phyloP scores from a whole-genome alignment of 2,113 vertebrate species.

The Albula goreensis region DNA sequence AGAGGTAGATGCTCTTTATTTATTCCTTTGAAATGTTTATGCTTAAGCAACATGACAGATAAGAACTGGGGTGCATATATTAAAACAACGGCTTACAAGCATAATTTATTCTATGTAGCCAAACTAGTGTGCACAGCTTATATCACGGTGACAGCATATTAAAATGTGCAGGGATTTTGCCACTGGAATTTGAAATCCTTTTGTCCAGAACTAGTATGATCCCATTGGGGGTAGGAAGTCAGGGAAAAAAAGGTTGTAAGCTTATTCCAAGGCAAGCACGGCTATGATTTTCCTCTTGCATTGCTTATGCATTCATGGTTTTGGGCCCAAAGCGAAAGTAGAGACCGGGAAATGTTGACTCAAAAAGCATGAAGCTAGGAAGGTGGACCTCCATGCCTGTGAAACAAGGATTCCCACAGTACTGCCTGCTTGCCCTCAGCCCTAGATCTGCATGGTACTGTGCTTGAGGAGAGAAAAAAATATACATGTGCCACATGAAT shows the following conservation, averaged over 20 bases:
- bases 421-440: constrained; percentile 38
- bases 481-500: constrained; percentile 38
- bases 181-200: neutral
- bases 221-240: no score
- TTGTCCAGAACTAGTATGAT: neutral
- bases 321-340: constrained; percentile 38
- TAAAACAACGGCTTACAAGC: no score
- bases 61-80: no score
- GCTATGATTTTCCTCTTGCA: neutral
- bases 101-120: no score
- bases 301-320: constrained; percentile 34
- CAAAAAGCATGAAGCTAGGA: constrained; percentile 40
- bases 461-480: constrained; percentile 39
- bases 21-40: no score
- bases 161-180: constrained; percentile 24
- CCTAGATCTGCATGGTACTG: constrained; percentile 45
- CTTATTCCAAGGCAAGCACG: constrained; percentile 1
- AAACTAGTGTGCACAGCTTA: no score
- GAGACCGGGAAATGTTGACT: constrained; percentile 56
- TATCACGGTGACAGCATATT: no score
- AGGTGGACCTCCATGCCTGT: constrained; percentile 48
- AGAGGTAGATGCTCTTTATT: no score
- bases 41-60: no score
- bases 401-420: constrained; percentile 60
- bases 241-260: neutral